Evolutionary conservation across 2,888 invertebrate genomes (phyloP).

Genomic region (Drosophila greeni): DNA sequence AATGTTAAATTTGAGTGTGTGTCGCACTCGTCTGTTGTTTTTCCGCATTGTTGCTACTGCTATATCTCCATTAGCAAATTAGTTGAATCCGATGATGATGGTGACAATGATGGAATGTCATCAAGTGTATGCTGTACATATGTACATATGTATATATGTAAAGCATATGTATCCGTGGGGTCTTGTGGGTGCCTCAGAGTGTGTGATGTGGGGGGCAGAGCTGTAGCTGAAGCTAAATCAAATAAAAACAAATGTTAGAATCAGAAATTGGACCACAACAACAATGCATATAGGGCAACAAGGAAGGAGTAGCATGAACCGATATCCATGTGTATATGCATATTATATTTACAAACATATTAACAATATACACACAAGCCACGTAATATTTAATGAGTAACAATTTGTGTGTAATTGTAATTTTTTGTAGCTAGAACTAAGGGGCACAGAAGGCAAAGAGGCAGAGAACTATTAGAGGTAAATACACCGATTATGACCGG

Average conservation of each 20-base stretch:
- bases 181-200: constrained; percentile 31
- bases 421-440: constrained; percentile 52
- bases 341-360: constrained; percentile 25
- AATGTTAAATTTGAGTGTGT: constrained; percentile 20
- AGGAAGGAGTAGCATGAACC: constrained; percentile 19
- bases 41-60: constrained; percentile 32
- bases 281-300: constrained; percentile 17
- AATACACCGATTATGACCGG: neutral
- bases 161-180: neutral
- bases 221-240: constrained; percentile 45
- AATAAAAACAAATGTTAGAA: constrained; percentile 52
- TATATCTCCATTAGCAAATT: constrained; percentile 38
- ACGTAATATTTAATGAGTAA: constrained; percentile 44
- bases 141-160: neutral
- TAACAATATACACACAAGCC: constrained; percentile 6
- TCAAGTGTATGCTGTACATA: constrained; percentile 13
- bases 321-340: constrained; percentile 30
- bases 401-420: constrained; percentile 55
- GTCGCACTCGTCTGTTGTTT: constrained; percentile 21
- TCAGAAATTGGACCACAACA: constrained; percentile 65
- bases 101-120: constrained; percentile 38
- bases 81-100: constrained; percentile 8
- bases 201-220: constrained; percentile 25
- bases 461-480: constrained; percentile 32
- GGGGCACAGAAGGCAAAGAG: constrained; percentile 39